Evolutionary conservation across 2,113 vertebrate genomes (phyloP).

Genomic region (Theristicus caerulescens): DNA sequence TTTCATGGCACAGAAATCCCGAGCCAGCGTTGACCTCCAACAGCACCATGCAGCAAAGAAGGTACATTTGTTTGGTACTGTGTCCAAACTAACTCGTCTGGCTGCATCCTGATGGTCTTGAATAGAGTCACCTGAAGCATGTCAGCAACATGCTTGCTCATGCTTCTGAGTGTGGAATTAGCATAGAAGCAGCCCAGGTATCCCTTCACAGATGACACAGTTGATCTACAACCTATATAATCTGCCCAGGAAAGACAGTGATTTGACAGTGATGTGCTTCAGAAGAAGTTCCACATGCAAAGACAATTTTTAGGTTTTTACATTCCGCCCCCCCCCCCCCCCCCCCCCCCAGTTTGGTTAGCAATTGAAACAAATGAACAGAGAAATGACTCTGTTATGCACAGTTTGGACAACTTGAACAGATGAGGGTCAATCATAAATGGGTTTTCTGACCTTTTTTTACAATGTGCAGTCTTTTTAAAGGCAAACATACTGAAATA

Average conservation of each 20-base stretch:
- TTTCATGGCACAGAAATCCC: neutral
- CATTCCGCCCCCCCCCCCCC: too few relatives aligned
- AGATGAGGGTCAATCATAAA: neutral
- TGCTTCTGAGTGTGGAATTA: neutral
- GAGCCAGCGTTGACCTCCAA: neutral
- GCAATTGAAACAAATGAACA: neutral
- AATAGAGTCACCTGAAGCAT: neutral
- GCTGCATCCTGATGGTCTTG: neutral
- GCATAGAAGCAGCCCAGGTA: neutral
- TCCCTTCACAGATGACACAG: neutral
- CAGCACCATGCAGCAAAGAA: neutral
- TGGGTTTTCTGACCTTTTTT: neutral
- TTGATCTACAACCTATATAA: neutral
- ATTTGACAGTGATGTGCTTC: neutral
- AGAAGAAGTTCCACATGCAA: neutral
- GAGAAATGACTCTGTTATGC: neutral
- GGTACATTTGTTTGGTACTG: neutral
- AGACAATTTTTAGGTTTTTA: neutral
- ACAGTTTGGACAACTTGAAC: neutral
- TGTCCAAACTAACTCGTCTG: neutral
- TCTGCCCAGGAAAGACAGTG: neutral
- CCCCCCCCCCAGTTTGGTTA: neutral
- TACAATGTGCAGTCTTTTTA: neutral
- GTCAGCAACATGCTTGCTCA: rapidly evolving
- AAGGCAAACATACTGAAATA: constrained; percentile 1